Conservation (phyloP, 2,797 vertebrate species). For the Pangasius mekongensis region DNA sequence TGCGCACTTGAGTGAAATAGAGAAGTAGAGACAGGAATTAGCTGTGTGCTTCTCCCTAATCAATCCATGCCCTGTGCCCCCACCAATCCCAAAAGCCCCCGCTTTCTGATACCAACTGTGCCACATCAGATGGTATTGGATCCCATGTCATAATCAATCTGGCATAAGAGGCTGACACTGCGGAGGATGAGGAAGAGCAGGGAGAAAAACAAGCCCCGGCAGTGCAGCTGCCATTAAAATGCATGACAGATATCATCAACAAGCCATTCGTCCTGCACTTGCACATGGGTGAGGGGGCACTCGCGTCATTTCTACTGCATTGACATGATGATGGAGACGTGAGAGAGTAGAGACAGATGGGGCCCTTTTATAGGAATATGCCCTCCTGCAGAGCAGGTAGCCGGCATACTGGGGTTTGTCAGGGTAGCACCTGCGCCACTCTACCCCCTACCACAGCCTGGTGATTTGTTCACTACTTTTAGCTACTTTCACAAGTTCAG, state of each 20-base stretch:
- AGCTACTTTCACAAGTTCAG: slow-evolving; percentile 35
- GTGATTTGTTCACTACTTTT: slow-evolving; percentile 34
- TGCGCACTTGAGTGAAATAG: slow-evolving; percentile 48
- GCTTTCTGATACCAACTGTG: slow-evolving; percentile 12
- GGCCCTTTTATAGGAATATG: slow-evolving; percentile 28
- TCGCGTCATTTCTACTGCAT: slow-evolving; percentile 50
- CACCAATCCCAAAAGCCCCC: not conserved
- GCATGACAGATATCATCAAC: slow-evolving; percentile 64
- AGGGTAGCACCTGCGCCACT: slow-evolving; percentile 25
- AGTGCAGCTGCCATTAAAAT: slow-evolving; percentile 62
- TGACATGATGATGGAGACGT: slow-evolving; percentile 47
- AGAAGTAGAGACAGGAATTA: slow-evolving; percentile 40
- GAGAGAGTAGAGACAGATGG: slow-evolving; percentile 51
- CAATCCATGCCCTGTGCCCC: slow-evolving; percentile 24
- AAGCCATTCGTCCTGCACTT: slow-evolving; percentile 45
- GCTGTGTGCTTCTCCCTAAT: slow-evolving; percentile 33
- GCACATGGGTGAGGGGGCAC: slow-evolving; percentile 29
- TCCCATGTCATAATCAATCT: slow-evolving; percentile 42
- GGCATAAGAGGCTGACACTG: slow-evolving; percentile 35
- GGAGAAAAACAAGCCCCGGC: slow-evolving; percentile 55
- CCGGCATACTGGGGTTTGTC: slow-evolving; percentile 6
- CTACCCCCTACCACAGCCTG: not conserved
- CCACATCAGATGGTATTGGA: slow-evolving; percentile 41
- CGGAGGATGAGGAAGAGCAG: slow-evolving; percentile 31
- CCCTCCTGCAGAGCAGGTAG: slow-evolving; percentile 41